Percentiles rank a stretch among this genome's conserved stretches.
These are phyloP conservation scores for Eueides isabella DNA, from an alignment of 1,140 invertebrate genomes.

Conservation along the genomic window DNA sequence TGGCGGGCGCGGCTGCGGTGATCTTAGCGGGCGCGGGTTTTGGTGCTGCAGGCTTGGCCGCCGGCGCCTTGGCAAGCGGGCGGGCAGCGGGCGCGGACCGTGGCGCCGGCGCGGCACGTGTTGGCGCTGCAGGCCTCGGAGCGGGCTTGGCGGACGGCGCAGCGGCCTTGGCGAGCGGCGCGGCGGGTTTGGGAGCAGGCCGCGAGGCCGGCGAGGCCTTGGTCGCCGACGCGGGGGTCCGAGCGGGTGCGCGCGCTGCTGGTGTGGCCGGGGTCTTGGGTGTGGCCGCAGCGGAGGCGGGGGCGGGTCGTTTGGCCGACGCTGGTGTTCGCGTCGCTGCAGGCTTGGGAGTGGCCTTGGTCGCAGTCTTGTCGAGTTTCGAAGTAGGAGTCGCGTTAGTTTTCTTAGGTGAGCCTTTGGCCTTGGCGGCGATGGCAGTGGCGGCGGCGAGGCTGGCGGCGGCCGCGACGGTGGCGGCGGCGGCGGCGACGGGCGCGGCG, in stretches of 20 bases:
- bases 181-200: conserved; percentile 47
- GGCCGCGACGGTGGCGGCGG: conserved; percentile 6
- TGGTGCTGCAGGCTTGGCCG: conserved; percentile 74
- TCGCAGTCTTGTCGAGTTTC: neutral
- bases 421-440: conserved; percentile 50
- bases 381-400: conserved; percentile 49
- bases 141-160: conserved; percentile 37
- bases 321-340: conserved; percentile 47
- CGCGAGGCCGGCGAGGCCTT: conserved; percentile 40
- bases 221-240: conserved; percentile 33
- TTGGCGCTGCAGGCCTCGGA: conserved; percentile 32
- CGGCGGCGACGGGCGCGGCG: conserved; percentile 41
- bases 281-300: conserved; percentile 42
- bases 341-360: conserved; percentile 48
- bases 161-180: conserved; percentile 28
- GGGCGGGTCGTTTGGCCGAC: conserved; percentile 40
- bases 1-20: conserved; percentile 5
- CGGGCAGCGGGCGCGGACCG: conserved; percentile 34
- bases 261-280: conserved; percentile 39
- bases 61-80: conserved; percentile 54
- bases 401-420: conserved; percentile 53
- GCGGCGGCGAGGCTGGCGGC: conserved; percentile 49
- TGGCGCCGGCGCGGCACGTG: conserved; percentile 32
- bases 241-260: conserved; percentile 33
- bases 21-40: conserved; percentile 25